A percentile compares a stretch with the other conserved stretches of the same genome.
Conservation (phyloP, 2,888 invertebrate species). For the Polydrusus tereticollis region DNA sequence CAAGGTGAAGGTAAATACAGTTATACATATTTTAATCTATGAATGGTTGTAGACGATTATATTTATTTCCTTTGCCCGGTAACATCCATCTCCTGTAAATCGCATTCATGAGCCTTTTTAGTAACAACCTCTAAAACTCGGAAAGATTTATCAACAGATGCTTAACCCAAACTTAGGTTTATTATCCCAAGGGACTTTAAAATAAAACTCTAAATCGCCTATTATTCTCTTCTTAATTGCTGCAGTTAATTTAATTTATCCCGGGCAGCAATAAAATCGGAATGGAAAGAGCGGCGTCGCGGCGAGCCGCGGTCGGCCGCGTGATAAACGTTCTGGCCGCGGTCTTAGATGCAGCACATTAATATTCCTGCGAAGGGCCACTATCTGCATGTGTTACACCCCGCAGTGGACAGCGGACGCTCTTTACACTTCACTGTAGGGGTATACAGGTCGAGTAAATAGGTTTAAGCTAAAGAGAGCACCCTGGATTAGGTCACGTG, state of each 20-base stretch:
- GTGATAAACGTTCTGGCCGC: constrained; percentile 64
- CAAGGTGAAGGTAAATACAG: too few relatives aligned
- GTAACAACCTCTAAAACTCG: background rate
- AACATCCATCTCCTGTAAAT: background rate
- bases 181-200: constrained; percentile 48
- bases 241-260: constrained; percentile 69
- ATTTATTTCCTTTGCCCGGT: too few relatives aligned
- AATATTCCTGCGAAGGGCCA: constrained; percentile 64
- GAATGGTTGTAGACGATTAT: too few relatives aligned
- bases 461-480: too few relatives aligned
- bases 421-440: background rate
- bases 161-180: constrained; percentile 48
- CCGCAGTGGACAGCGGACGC: constrained; percentile 41
- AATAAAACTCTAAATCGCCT: constrained; percentile 66
- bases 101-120: background rate
- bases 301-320: constrained; percentile 57
- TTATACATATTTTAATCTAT: too few relatives aligned
- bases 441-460: too few relatives aligned
- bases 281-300: constrained; percentile 49
- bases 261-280: constrained; percentile 68
- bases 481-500: too few relatives aligned
- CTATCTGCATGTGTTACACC: constrained; percentile 64
- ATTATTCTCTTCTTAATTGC: constrained; percentile 62
- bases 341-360: constrained; percentile 61
- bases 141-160: constrained; percentile 45